Evolutionary conservation across 2,113 vertebrate genomes (phyloP), one percentile per base, ranked within the genome.

Genomic region (Pachycephala philippinensis): DNA sequence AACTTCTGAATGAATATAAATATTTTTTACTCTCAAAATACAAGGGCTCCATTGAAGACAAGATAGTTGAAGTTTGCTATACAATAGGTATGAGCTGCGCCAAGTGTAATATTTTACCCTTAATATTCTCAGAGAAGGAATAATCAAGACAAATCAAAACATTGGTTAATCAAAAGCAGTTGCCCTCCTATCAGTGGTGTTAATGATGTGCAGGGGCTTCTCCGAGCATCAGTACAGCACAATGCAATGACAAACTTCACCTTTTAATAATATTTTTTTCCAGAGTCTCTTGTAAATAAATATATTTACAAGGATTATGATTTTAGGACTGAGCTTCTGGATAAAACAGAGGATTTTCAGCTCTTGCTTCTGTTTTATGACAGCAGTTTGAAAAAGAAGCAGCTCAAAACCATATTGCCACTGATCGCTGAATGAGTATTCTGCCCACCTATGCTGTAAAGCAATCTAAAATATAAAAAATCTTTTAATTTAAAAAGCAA

Each of bases 231-330:
- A 15, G 4, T 23, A 27, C 17, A 54, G 31, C 63, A 23, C 4
- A 31, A 19, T 3, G 9, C 6, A n/a, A 57, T 66, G 33, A 17
- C 6, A 76, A 64, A 63, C 4, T 11, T 74, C 44, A 60, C 1
- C 2, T 77, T 42, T 40, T 9, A 27, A 20, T 24, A 59, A 16
- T 15, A 37, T 5, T 63, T 4, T 42, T 78, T 54, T 84, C 27
- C 23, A 47, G 6, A 22, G 24, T 65, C 71, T 28, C 9, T 50
- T 66, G 13, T 31, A 35, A 76, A 76, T 26, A 59, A 42, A n/a
- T 2, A 1, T 53, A 37, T 52, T 61, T 59, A 17, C 0, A 1
- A 80, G 10, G 5, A 49, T 4, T 53, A 2, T 47, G 18, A 39
- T 49, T 42, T 84, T 78, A 40, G 22, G 20, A 65, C 7, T n/a